phyloP scores from a whole-genome alignment of 2,888 invertebrate genomes.

The Melanophora roralis region DNA sequence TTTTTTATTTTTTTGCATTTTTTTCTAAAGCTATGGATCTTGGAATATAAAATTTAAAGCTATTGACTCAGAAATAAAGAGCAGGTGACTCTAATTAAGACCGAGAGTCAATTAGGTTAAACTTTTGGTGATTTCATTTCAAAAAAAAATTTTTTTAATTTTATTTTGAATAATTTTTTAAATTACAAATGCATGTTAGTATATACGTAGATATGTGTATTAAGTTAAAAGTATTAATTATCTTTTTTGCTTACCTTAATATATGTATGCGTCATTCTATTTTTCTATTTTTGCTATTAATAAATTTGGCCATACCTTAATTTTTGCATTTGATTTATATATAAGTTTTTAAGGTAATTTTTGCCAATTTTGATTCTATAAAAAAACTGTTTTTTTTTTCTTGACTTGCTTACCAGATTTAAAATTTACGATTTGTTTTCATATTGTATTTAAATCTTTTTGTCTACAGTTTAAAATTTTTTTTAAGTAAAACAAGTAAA shows the following conservation, averaged over 20 bases:
- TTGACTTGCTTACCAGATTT: slow-evolving; percentile 41
- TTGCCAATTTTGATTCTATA: not conserved
- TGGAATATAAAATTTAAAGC: no score
- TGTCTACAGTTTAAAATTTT: not conserved
- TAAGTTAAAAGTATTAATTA: no score
- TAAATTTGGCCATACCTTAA: slow-evolving; percentile 37
- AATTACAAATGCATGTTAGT: slow-evolving; percentile 26
- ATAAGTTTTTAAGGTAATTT: slow-evolving; percentile 20
- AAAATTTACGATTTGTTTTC: slow-evolving; percentile 37
- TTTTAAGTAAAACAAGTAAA: slow-evolving; percentile 12
- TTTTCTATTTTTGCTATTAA: slow-evolving; percentile 18
- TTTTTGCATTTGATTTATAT: slow-evolving; percentile 23
- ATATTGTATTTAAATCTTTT: slow-evolving; percentile 12
- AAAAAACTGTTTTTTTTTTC: not conserved
- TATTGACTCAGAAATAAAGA: no score
- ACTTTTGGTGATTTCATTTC: no score
- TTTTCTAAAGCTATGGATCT: no score
- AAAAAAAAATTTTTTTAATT: no score
- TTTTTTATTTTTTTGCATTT: no score
- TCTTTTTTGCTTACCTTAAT: no score
- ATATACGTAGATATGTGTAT: no score
- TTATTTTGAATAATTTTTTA: no score
- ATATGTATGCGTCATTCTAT: not conserved
- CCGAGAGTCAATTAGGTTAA: no score
- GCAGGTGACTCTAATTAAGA: no score